Base-by-base conservation (phyloP, 1,140 invertebrate species). In the Sipha flava region DNA sequence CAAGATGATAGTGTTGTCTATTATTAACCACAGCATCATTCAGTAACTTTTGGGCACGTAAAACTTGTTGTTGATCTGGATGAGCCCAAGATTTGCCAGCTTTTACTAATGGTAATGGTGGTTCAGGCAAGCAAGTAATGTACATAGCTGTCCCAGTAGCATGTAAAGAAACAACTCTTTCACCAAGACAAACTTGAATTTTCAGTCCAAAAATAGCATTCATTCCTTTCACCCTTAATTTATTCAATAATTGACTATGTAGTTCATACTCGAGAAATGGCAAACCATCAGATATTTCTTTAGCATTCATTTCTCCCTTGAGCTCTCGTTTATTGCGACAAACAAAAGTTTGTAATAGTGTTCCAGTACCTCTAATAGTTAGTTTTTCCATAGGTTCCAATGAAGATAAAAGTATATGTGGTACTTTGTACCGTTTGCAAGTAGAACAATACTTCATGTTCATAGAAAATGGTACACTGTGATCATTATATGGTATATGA, bases 201-300 rank as follows among this genome's bases (percentile, higher is more conserved):
- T 91, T 91, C 1, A 97, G 85, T 2, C 93, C 93, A 86, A 96
- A 96, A 23, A 96, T 88, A n/a, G 92, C 91, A 87, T 97, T 97
- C 94, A 97, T 95, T 18, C 94, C 96, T 84, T 94, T 95, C 80
- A 96, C 92, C 85, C 94, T 91, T 0, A 98, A 86, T 85, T 97
- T 98, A 83, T 95, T 96, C 2, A 97, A 88, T 14, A 98, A 86
- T 83, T 97, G 90, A 81, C 94, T 91, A 85, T 98, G 95, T 34
- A 98, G 86, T 85, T 98, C 97, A 86, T 98, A 98, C 85, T 98
- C 96, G 57, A 98, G 85, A 86, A 98, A 98, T 1, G 97, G 97
- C 54, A 98, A 86, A 79, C 92, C 91, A 85, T 95, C 94, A 7
- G 95, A 97, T 79, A 98, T 94, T 87, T 98, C 95, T 84, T 96